Evolutionary conservation across 2,113 vertebrate genomes (phyloP).

Genomic region (Anhinga rufa): DNA sequence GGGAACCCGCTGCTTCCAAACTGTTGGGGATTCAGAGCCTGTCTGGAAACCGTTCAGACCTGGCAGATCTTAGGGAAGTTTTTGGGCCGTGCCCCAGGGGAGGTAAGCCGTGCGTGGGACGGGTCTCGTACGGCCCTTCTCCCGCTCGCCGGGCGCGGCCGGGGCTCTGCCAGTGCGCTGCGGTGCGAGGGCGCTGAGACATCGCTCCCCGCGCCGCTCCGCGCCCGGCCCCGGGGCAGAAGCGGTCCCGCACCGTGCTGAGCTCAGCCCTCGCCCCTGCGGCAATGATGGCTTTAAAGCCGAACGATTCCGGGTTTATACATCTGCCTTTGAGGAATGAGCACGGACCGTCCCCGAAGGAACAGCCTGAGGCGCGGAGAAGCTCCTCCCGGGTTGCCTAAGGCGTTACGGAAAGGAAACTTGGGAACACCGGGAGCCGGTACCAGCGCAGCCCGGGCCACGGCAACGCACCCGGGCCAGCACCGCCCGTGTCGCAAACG

Average conservation of each 20-base stretch:
- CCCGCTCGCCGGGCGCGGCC: not conserved
- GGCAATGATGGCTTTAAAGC: not conserved
- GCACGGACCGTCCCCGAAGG: not conserved
- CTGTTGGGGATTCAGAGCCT: not conserved
- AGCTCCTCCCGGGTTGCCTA: not conserved
- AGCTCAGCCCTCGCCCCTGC: not conserved
- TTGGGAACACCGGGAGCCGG: not conserved
- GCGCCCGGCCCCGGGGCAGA: not conserved
- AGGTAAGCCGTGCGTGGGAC: not conserved
- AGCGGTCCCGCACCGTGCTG: no score
- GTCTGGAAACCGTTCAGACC: not conserved
- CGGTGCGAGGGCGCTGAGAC: not conserved
- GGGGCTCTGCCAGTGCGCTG: not conserved
- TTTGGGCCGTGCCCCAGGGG: not conserved
- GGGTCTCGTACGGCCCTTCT: not conserved
- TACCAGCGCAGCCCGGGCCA: not conserved
- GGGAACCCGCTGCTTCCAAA: not conserved
- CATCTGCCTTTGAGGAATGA: not conserved
- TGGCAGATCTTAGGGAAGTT: not conserved
- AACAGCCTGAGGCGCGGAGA: not conserved
- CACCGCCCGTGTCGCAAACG: not conserved
- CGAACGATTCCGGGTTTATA: not conserved
- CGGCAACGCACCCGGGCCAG: not conserved
- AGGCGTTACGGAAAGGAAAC: not conserved
- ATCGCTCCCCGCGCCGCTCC: no score